Evolutionary conservation across 37 sponge, comb jelly and placozoan genomes (phyloP).

Genomic region (Bolinopsis microptera): DNA sequence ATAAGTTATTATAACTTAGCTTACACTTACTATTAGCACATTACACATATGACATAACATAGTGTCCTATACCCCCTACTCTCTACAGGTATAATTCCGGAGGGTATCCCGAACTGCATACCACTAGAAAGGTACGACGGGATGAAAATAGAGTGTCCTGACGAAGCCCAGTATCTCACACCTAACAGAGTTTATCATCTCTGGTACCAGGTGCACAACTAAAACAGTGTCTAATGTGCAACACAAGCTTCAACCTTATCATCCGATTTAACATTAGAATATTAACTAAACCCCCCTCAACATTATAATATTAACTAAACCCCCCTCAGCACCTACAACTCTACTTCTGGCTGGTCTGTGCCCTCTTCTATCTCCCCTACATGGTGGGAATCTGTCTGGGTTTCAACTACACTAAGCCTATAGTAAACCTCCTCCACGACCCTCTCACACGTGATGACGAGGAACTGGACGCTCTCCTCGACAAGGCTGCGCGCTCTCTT

Average conservation of each 20-base stretch:
- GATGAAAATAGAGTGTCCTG: constrained; percentile 4
- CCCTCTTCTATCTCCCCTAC: constrained; percentile 17
- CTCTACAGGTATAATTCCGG: constrained; percentile 15
- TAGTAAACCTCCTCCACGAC: not conserved
- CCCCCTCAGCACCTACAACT: not conserved
- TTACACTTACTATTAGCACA: too few species aligned
- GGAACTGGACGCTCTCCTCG: not conserved
- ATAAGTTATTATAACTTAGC: too few species aligned
- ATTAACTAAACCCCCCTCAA: too few species aligned
- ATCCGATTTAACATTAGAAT: too few species aligned
- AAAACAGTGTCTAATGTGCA: too few species aligned
- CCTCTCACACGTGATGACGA: not conserved
- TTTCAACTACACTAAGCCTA: not conserved
- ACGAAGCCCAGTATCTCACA: not conserved
- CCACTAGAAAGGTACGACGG: not conserved
- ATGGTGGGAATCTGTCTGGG: constrained; percentile 12
- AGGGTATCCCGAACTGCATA: not conserved
- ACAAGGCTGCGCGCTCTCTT: not conserved
- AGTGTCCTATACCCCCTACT: too few species aligned
- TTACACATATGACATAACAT: too few species aligned
- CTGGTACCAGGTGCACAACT: not conserved
- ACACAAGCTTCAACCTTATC: too few species aligned
- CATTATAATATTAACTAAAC: too few species aligned
- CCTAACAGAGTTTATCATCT: constrained; percentile 5
- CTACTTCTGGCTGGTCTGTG: constrained; percentile 47